These are phyloP conservation scores for Heliothis subflexa DNA, from an alignment of 1,140 invertebrate genomes.

Conservation along the genomic window DNA sequence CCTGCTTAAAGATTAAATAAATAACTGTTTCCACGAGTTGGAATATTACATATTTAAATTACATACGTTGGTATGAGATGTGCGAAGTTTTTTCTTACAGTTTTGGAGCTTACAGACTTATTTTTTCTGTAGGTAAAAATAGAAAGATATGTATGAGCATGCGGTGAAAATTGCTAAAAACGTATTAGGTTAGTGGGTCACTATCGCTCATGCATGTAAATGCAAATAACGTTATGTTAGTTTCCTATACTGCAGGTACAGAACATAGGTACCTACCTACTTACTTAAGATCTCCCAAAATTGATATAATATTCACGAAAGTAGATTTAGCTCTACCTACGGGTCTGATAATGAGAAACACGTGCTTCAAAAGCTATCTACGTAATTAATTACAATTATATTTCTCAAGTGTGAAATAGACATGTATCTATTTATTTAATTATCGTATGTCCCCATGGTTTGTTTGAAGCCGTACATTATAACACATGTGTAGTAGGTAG, in stretches of 20 bases:
- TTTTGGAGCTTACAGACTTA: background rate
- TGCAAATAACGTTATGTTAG: constrained; percentile 24
- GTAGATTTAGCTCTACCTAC: background rate
- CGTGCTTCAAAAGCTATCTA: background rate
- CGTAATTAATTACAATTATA: constrained; percentile 47
- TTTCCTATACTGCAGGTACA: background rate
- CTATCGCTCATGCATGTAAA: constrained; percentile 13
- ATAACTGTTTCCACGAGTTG: no score
- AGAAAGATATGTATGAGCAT: background rate
- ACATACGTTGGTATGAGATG: no score
- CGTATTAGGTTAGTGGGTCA: constrained; percentile 31
- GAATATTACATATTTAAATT: no score
- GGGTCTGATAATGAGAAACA: constrained; percentile 22
- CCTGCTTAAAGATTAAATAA: no score
- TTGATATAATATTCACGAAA: background rate
- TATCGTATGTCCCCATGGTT: constrained; percentile 9
- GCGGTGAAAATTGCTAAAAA: constrained; percentile 11
- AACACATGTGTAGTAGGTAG: constrained; percentile 20
- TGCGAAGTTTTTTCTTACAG: background rate
- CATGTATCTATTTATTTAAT: constrained; percentile 38
- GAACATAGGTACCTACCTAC: no score
- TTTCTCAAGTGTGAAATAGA: constrained; percentile 19
- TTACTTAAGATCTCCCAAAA: background rate
- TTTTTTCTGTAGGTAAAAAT: background rate
- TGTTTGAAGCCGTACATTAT: constrained; percentile 38